phyloP scores from a whole-genome alignment of 2,888 invertebrate genomes.

The Nephrotoma guestfalica region DNA sequence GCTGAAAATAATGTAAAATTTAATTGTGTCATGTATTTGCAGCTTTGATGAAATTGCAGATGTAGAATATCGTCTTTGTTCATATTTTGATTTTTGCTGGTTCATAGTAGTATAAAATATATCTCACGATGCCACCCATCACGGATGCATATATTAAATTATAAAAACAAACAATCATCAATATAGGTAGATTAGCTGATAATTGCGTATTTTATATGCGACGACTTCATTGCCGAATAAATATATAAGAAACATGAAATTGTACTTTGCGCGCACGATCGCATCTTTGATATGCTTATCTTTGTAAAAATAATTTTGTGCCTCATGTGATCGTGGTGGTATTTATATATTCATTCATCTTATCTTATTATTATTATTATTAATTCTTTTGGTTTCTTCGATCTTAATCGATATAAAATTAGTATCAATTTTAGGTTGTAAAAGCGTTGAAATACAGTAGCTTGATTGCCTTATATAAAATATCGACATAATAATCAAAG shows the following conservation, averaged over 20 bases:
- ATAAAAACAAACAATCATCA: background rate
- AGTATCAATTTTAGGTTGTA: constrained; percentile 9
- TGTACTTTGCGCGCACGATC: background rate
- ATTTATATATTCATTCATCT: background rate
- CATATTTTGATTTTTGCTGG: no score
- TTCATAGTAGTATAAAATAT: no score
- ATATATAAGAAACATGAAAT: background rate
- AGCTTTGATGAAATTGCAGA: no score
- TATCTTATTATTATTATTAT: background rate
- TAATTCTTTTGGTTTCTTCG: constrained; percentile 8
- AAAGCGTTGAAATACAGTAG: constrained; percentile 11
- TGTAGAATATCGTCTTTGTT: no score
- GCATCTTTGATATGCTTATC: background rate
- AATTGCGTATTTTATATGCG: background rate
- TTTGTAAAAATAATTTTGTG: background rate
- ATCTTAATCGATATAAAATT: constrained; percentile 12
- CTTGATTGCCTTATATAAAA: constrained; percentile 8
- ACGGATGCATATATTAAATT: background rate
- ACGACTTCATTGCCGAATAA: background rate
- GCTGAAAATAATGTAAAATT: no score
- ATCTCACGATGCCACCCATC: background rate
- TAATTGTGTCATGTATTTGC: no score
- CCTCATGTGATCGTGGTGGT: background rate
- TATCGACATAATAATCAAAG: background rate
- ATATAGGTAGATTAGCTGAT: background rate